Evolutionary conservation across 2,888 invertebrate species (phyloP).

Genomic region (Monochamus alternatus): DNA sequence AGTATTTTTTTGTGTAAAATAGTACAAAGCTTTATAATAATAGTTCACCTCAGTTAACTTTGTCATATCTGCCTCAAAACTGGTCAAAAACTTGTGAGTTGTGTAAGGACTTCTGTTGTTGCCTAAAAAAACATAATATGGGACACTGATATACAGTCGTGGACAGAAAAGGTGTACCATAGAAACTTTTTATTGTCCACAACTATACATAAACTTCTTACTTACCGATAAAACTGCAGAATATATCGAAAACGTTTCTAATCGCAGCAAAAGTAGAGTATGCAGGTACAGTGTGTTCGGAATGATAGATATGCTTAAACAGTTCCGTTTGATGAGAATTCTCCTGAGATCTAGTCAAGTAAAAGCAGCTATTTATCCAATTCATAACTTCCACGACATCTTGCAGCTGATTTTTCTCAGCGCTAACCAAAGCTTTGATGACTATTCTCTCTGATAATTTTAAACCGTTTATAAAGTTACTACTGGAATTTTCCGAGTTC

Average conservation of each 20-base stretch:
- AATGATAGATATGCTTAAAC: conserved; percentile 43
- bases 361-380: conserved; percentile 56
- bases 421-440: conserved; percentile 55
- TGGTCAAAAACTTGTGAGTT: conserved; percentile 38
- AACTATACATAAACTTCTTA: not conserved
- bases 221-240: conserved; percentile 48
- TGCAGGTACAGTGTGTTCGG: conserved; percentile 45
- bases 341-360: conserved; percentile 43
- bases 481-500: conserved; percentile 5
- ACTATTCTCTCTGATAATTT: conserved; percentile 53
- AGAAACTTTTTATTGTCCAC: not conserved
- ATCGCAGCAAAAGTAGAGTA: conserved; percentile 47
- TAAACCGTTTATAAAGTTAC: conserved; percentile 48
- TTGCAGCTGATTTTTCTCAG: conserved; percentile 44
- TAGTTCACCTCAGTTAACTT: conserved; percentile 35
- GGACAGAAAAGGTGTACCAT: not conserved
- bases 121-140: not conserved
- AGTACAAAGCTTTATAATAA: not conserved
- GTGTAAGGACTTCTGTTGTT: no score
- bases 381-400: conserved; percentile 53
- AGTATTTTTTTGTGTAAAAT: no score
- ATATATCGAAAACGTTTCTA: conserved; percentile 47
- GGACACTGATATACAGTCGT: not conserved
- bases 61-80: conserved; percentile 38
- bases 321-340: conserved; percentile 38